A percentile compares a stretch with the other conserved stretches of the same genome.
Conservation (phyloP, 1,140 invertebrate genomes). For the Rhyzopertha dominica region DNA sequence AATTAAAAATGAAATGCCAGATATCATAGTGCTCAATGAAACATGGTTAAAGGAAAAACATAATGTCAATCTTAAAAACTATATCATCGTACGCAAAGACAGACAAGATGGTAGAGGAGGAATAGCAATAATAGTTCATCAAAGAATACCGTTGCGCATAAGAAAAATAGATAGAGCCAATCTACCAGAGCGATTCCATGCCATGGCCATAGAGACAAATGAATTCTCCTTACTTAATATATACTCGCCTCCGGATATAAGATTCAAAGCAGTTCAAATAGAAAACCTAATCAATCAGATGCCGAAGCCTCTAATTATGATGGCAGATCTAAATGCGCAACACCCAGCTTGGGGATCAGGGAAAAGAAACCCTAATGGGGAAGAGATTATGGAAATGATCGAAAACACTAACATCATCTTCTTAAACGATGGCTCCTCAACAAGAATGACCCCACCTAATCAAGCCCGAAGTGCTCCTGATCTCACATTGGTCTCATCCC, state of each 20-base stretch:
- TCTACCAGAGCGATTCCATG: no score
- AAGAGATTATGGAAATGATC: background rate
- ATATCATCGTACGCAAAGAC: slow-evolving; percentile 1
- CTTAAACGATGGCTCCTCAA: slow-evolving; percentile 6
- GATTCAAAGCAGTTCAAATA: background rate
- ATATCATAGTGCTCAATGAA: slow-evolving; percentile 2
- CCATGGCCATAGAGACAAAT: background rate
- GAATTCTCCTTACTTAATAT: background rate
- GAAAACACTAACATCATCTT: background rate
- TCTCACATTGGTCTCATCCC: background rate
- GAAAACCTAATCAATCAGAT: background rate
- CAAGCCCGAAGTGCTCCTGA: slow-evolving; percentile 1
- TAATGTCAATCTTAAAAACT: slow-evolving; percentile 1
- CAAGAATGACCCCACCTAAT: slow-evolving; percentile 7
- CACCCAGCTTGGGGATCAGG: slow-evolving; percentile 2
- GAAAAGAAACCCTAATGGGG: background rate
- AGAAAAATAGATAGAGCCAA: background rate
- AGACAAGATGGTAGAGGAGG: background rate
- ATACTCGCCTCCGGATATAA: slow-evolving; percentile 2
- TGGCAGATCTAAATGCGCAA: slow-evolving; percentile 4
- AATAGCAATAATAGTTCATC: background rate
- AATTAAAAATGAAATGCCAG: background rate
- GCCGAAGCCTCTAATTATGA: background rate
- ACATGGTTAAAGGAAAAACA: background rate
- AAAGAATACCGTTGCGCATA: background rate